Evolutionary conservation across 2,888 invertebrate genomes (phyloP).

Genomic region (Teinopalpus imperialis): DNA sequence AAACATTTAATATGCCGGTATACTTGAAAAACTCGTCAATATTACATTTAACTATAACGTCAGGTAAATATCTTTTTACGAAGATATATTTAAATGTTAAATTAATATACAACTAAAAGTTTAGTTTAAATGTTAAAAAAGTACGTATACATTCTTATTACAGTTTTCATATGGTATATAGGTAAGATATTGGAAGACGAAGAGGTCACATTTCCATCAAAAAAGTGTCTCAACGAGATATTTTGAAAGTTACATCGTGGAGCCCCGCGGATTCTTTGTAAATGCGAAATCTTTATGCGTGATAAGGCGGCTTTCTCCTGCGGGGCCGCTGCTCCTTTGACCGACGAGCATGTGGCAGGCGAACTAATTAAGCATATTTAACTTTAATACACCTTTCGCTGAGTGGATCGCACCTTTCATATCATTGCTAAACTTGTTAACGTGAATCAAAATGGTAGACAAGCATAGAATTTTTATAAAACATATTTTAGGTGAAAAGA

Average conservation of each 20-base stretch:
- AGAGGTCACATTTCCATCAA: neutral
- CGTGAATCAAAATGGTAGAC: neutral
- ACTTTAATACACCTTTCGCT: slow-evolving; percentile 11
- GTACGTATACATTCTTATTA: no score
- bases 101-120: no score
- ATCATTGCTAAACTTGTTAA: slow-evolving; percentile 2
- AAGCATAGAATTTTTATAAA: neutral
- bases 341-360: slow-evolving; percentile 1
- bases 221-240: slow-evolving; percentile 5
- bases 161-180: no score
- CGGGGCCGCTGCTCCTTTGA: slow-evolving; percentile 15
- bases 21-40: no score
- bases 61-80: no score
- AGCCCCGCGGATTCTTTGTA: slow-evolving; percentile 20
- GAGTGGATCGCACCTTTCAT: neutral
- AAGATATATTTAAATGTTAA: no score
- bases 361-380: slow-evolving; percentile 18
- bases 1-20: no score
- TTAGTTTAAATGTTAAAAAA: no score
- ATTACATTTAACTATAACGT: no score
- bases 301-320: slow-evolving; percentile 26
- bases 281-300: slow-evolving; percentile 25
- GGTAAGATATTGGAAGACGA: no score
- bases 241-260: slow-evolving; percentile 25
- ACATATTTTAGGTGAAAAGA: no score